Conservation (phyloP, 2,113 vertebrate genomes). For the Myotis davidii region DNA sequence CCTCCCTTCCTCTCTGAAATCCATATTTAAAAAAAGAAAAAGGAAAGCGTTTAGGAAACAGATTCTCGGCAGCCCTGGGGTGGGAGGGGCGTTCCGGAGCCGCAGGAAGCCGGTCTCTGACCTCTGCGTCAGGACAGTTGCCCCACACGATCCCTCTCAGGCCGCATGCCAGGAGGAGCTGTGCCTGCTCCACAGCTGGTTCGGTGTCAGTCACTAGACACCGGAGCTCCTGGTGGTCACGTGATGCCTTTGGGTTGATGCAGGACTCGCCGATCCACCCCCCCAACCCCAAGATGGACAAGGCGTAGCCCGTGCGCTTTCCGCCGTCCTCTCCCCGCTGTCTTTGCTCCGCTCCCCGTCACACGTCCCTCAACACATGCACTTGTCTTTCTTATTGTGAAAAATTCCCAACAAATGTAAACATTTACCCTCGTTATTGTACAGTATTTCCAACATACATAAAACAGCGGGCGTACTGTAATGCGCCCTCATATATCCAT, state of each 20-base stretch:
- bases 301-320: accelerated
- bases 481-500: neutral
- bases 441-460: neutral
- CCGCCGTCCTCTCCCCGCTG: accelerated
- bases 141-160: accelerated
- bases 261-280: neutral
- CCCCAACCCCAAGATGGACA: neutral
- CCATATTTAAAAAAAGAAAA: no score
- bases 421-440: neutral
- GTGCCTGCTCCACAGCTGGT: no score
- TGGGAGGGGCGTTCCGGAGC: neutral
- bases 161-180: neutral
- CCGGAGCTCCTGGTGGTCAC: neutral
- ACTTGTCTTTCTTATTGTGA: neutral
- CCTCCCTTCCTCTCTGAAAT: no score
- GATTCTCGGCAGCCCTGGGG: neutral
- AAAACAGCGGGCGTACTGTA: neutral
- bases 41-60: neutral
- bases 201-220: neutral
- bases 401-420: neutral
- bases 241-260: neutral
- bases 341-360: neutral
- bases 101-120: neutral
- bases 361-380: neutral
- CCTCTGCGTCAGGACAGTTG: accelerated